These are phyloP conservation scores for Apis laboriosa DNA, from an alignment of 1,140 invertebrate genomes.

Conservation along the genomic window DNA sequence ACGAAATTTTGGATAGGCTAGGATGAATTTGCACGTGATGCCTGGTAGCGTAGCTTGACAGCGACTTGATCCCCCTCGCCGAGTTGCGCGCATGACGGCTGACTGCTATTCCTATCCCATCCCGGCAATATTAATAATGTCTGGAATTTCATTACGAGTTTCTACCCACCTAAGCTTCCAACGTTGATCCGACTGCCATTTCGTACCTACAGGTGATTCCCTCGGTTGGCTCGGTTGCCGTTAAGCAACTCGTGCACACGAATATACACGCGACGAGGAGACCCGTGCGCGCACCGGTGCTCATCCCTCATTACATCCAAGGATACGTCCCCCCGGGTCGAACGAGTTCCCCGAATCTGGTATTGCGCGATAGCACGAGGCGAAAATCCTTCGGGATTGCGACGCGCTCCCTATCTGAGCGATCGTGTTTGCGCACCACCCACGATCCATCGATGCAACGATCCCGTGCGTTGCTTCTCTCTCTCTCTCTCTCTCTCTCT, in stretches of 20 bases:
- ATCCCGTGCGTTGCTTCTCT: neutral
- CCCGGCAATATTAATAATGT: constrained; percentile 71
- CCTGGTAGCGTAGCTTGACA: constrained; percentile 59
- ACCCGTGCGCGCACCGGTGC: constrained; percentile 7
- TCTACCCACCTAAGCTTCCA: constrained; percentile 58
- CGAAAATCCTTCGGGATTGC: constrained; percentile 48
- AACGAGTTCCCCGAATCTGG: constrained; percentile 57
- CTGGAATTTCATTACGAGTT: constrained; percentile 73
- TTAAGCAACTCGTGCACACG: constrained; percentile 46
- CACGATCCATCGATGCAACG: constrained; percentile 2
- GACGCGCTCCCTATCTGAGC: neutral
- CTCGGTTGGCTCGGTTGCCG: constrained; percentile 4
- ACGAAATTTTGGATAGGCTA: constrained; percentile 50
- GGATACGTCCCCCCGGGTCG: constrained; percentile 42
- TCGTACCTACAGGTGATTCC: constrained; percentile 46
- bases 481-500: neutral
- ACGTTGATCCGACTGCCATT: constrained; percentile 48
- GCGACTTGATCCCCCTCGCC: constrained; percentile 62
- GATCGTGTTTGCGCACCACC: constrained; percentile 35
- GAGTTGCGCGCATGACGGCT: constrained; percentile 61
- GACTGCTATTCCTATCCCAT: constrained; percentile 66
- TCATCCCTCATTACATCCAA: constrained; percentile 48
- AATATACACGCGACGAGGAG: neutral
- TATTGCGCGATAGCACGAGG: constrained; percentile 40
- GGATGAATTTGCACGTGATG: constrained; percentile 63